Conservation (phyloP, 1,140 invertebrate species). For the Leptinotarsa undecemlineata region DNA sequence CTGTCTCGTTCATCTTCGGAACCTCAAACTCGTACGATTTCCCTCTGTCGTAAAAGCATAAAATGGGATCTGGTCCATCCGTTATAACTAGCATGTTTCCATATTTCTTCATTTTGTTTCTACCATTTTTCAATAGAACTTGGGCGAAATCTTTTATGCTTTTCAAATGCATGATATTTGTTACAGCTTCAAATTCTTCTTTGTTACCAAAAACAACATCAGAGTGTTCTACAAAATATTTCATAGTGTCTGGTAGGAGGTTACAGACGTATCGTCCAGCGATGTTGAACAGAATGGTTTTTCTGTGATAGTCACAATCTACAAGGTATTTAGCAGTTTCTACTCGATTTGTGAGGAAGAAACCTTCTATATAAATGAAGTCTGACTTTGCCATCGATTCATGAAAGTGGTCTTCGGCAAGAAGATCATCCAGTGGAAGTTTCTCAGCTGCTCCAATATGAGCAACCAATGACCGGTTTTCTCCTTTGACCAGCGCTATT, state of each 20-base stretch:
- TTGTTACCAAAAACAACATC: conserved; percentile 79
- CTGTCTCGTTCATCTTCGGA: conserved; percentile 38
- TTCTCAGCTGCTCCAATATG: conserved; percentile 65
- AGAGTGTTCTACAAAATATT: conserved; percentile 64
- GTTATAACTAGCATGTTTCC: conserved; percentile 52
- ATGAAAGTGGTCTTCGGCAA: conserved; percentile 41
- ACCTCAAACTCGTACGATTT: conserved; percentile 49
- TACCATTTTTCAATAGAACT: conserved; percentile 31
- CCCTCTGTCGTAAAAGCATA: conserved; percentile 55
- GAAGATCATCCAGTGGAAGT: conserved; percentile 56
- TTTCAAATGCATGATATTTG: conserved; percentile 36
- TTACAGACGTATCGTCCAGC: conserved; percentile 73
- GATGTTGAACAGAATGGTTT: conserved; percentile 71
- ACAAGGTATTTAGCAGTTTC: conserved; percentile 64
- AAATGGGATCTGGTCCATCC: conserved; percentile 51
- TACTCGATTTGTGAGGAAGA: conserved; percentile 63
- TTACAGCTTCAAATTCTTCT: conserved; percentile 65
- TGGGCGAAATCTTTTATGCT: conserved; percentile 31
- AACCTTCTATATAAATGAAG: conserved; percentile 69
- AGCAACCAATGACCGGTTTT: conserved; percentile 64
- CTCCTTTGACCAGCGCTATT: conserved; percentile 66
- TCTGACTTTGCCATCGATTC: conserved; percentile 54
- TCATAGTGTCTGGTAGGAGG: conserved; percentile 61
- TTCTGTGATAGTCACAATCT: conserved; percentile 59
- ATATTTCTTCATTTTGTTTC: conserved; percentile 41